Conservation (phyloP, 2,113 vertebrate genomes). For the Copsychus sechellarum region DNA sequence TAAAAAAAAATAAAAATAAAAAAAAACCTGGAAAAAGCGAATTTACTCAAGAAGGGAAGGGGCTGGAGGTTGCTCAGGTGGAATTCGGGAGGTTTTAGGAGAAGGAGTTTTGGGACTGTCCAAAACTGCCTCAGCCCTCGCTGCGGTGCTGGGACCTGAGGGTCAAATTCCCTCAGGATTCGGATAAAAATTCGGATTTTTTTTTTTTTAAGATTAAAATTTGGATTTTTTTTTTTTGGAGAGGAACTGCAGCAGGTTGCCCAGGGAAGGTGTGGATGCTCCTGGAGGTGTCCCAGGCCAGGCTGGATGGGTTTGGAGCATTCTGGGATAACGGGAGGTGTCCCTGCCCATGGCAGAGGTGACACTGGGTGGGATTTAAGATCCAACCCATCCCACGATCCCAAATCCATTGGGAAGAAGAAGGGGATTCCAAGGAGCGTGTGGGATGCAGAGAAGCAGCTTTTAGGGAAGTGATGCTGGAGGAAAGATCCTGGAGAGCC, state of each 20-base stretch:
- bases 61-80: not conserved
- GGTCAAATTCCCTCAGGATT: not conserved
- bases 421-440: not conserved
- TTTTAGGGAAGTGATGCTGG: not conserved
- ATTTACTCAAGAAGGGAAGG: not conserved
- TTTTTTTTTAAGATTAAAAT: not conserved
- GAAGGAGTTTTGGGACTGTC: not conserved
- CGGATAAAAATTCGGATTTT: not conserved
- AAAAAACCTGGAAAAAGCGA: not conserved
- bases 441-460: not conserved
- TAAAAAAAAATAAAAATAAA: too few relatives aligned
- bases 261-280: not conserved
- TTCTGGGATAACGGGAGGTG: not conserved
- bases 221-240: not conserved
- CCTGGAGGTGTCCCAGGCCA: not conserved
- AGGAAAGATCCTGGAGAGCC: too few relatives aligned
- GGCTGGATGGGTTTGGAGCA: too few relatives aligned
- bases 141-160: too few relatives aligned
- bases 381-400: not conserved
- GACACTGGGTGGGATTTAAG: fast-evolving
- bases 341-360: not conserved
- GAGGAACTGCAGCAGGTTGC: not conserved
- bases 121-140: fast-evolving
- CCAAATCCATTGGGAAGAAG: not conserved
- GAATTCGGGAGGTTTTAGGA: not conserved